Evolutionary conservation across 2,113 vertebrate species (phyloP).

Genomic region (Oryzias celebensis): DNA sequence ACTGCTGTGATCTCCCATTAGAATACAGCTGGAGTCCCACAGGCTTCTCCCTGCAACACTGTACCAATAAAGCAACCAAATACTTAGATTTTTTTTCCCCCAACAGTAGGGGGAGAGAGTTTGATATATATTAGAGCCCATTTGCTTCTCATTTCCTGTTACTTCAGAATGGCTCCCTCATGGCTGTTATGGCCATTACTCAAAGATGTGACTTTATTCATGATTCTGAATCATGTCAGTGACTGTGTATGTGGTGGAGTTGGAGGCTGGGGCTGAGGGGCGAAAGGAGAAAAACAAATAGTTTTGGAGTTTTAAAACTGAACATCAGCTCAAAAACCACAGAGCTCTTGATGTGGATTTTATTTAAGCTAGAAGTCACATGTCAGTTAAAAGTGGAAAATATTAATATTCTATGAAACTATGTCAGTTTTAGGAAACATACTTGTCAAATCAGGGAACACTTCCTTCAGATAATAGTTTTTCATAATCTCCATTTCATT

Average conservation of each 20-base stretch:
- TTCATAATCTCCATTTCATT: no score
- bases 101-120: background rate
- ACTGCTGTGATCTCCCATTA: constrained; percentile 14
- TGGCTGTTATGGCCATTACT: constrained; percentile 3
- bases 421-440: no score
- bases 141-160: background rate
- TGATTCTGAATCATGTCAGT: background rate
- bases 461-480: no score
- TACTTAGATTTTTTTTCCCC: background rate
- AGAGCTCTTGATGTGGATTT: no score
- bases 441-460: no score
- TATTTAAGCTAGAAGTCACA: no score
- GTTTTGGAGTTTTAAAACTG: constrained; percentile 7
- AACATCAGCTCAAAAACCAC: constrained; percentile 1
- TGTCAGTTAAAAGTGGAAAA: no score
- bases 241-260: background rate
- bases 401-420: no score
- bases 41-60: constrained; percentile 23
- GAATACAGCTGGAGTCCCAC: constrained; percentile 6
- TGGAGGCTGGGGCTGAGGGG: background rate
- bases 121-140: background rate
- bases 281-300: background rate
- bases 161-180: constrained; percentile 5
- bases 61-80: background rate
- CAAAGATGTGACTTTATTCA: background rate